phyloP scores from a whole-genome alignment of 2,113 vertebrate species.

The Orycteropus afer region DNA sequence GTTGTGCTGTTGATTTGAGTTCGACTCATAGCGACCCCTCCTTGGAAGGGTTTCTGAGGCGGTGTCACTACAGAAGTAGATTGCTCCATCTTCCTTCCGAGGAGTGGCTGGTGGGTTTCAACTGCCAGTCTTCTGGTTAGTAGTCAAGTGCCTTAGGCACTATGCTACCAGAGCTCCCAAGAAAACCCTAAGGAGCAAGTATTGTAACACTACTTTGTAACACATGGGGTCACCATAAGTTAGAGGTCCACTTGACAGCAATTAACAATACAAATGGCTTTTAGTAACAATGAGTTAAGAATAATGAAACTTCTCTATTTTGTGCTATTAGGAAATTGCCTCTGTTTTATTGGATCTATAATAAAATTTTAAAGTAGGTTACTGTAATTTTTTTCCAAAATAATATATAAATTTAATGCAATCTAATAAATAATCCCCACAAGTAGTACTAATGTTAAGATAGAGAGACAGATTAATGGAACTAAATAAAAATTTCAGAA shows the following conservation, averaged over 20 bases:
- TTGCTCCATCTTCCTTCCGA: too few relatives aligned
- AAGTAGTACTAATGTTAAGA: not conserved
- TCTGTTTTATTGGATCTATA: slow-evolving; percentile 48
- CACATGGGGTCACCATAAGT: not conserved
- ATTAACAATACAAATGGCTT: not conserved
- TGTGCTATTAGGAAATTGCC: not conserved
- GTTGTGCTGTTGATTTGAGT: too few relatives aligned
- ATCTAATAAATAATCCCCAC: slow-evolving; percentile 21
- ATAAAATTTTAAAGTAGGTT: slow-evolving; percentile 51
- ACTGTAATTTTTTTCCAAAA: slow-evolving; percentile 10
- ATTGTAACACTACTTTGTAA: too few relatives aligned
- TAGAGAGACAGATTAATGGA: slow-evolving; percentile 8
- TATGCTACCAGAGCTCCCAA: too few relatives aligned
- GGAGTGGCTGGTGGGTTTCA: too few relatives aligned
- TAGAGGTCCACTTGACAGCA: not conserved
- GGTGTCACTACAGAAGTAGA: too few relatives aligned
- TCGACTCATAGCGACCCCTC: too few relatives aligned
- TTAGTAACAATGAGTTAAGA: slow-evolving; percentile 44
- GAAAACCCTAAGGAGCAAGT: too few relatives aligned
- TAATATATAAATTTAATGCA: slow-evolving; percentile 45
- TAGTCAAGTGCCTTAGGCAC: too few relatives aligned
- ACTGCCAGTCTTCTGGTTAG: too few relatives aligned
- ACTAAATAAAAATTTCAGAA: slow-evolving; percentile 33
- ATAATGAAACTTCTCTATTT: slow-evolving; percentile 31
- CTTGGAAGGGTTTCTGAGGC: too few relatives aligned